Percentiles rank a stretch among this genome's conserved stretches.
Evolutionary conservation across 2,113 vertebrate genomes (phyloP).

Genomic region (Stercorarius parasiticus): DNA sequence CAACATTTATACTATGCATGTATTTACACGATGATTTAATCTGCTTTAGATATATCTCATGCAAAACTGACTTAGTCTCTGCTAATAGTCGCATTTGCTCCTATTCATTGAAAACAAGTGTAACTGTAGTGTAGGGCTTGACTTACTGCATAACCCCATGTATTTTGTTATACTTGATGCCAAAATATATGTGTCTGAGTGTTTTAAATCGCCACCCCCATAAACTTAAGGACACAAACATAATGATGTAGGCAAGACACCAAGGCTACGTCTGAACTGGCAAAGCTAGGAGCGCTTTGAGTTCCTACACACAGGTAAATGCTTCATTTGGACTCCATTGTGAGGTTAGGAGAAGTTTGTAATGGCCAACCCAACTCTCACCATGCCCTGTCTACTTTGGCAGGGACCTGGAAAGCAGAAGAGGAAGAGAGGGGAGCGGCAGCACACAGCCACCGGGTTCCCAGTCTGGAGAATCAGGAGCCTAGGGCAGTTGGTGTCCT

Average conservation of each 20-base stretch:
- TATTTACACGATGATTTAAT: neutral
- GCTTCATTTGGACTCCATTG: neutral
- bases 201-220: neutral
- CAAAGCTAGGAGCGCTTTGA: neutral
- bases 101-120: neutral
- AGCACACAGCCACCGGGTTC: neutral
- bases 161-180: neutral
- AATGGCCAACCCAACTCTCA: neutral
- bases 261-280: neutral
- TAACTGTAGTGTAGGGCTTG: neutral
- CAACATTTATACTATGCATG: neutral
- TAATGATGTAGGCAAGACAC: neutral
- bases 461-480: neutral
- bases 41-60: neutral
- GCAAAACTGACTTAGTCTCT: neutral
- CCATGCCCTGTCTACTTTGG: neutral
- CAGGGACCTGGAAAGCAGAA: neutral
- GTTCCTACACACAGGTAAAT: neutral
- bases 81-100: neutral
- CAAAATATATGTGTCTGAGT: neutral
- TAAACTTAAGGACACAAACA: neutral
- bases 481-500: no score
- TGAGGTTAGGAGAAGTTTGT: neutral
- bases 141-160: neutral
- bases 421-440: rapidly evolving